Base-by-base conservation (phyloP, 2,888 invertebrate genomes). In the Parasteatoda lunata region DNA sequence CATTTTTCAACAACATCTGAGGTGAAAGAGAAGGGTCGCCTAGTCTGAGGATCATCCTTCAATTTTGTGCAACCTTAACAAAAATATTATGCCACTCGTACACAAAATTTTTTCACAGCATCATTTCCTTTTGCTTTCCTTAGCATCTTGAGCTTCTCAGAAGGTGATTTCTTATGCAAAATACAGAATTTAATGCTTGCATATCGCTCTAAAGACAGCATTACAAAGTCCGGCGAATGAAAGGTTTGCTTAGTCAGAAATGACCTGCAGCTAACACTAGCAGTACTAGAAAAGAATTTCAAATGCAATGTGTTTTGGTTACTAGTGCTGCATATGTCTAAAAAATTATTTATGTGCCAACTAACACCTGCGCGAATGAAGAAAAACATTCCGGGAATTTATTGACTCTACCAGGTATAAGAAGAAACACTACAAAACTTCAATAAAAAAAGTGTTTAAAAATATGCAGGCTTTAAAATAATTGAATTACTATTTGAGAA, bases 1-100 rank as follows among this genome's bases (percentile, higher is more conserved):
- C 77, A 77, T 77, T 77, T 0, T 77, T 13, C 11, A 13, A 7
- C 66, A 30, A 30, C 73, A 73, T 73, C 8, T 52, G 73, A 15
- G 9, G 59, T 52, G 73, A 54, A 71, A 49, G 71, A 71, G 71
- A 49, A 48, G 72, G 9, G 66, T 3, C 48, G 9, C 1, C 68
- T 52, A 68, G 52, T 68, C 15, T 13, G 6, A 54, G n/a, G 30
- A 45, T 52, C 69, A 69, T 77, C 30, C 68, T 66, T 5, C 66
- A 66, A 49, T 51, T 51, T 77, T 77, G 69, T 45, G 69, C 47
- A 11, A 30, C 69, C 11, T 54, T 45, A 51, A 72, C 5, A 68
- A 59, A 9, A 78, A 51, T 8, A 49, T 45, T n/a, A 66, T 66
- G n/a, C 30, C 15, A 4, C 6, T 15, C 8, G n/a, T 30, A 15